Evolutionary conservation across 2,113 vertebrate genomes (phyloP), one percentile per base, ranked within the genome.

Genomic region (Scytalopus superciliaris): DNA sequence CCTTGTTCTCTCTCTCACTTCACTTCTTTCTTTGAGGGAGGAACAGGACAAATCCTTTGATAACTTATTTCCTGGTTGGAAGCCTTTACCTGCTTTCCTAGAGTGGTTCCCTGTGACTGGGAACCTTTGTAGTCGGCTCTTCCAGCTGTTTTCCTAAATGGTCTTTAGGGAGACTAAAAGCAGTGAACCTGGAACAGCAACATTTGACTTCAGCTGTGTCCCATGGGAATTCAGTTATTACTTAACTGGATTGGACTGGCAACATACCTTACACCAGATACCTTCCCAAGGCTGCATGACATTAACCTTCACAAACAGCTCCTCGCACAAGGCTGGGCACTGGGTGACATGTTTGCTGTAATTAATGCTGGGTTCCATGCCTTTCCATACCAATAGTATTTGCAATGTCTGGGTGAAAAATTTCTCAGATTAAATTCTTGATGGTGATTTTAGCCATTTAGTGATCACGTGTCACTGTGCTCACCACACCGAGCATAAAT

Each of bases 241-340:
- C 96, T 98, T 97, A 42, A 98, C 97, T 97, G 97, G 96, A 97
- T 97, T 97, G 94, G 95, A 96, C 96, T 96, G 94, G 96, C 30
- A 91, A 94, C 92, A 93, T 93, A 94, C 69, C 95, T 95, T 97
- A 84, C 95, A 97, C 96, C 97, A 97, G 98, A 97, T 96, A 97
- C 96, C 97, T 98, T 98, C 97, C 87, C 93, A 98, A 97, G 98
- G 96, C 97, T 98, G 98, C 97, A 94, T 97, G 98, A 98, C 98
- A 98, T 98, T 98, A 98, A 96, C 97, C 97, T 96, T 96, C 56
- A 45, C 97, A 97, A 98, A 96, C 94, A 96, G 97, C 89, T 97
- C 96, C 97, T 95, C 81, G 94, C 93, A 93, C 94, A 96, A 66
- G 63, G 66, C 55, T 50, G 76, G 79, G 79, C 76, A 50, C 14